Percentiles rank a stretch among this genome's conserved stretches.
Conservation (phyloP, 2,113 vertebrate species). For the Triplophysa siluroides region DNA sequence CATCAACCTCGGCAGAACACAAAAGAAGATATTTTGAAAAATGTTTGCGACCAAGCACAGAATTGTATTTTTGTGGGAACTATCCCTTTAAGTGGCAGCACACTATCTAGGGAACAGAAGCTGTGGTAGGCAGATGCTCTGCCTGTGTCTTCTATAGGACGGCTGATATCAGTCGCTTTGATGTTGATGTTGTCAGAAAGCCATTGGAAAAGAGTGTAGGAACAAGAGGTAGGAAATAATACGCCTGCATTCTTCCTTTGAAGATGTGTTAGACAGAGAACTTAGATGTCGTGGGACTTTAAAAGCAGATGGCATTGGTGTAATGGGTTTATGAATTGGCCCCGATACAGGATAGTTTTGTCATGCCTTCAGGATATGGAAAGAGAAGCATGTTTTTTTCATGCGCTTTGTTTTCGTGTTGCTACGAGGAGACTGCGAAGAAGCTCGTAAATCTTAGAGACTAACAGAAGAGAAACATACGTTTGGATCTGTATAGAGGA, state of each 20-base stretch:
- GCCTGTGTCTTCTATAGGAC: not conserved
- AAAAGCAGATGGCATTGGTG: conserved; percentile 7
- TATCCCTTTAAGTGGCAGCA: too few relatives aligned
- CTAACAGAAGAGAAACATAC: not conserved
- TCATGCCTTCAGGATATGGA: conserved; percentile 22
- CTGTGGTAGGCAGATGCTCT: not conserved
- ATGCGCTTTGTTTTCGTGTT: not conserved
- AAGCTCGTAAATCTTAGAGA: not conserved
- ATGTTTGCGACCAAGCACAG: too few relatives aligned
- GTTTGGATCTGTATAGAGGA: not conserved
- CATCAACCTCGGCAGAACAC: too few relatives aligned
- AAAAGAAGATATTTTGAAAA: too few relatives aligned
- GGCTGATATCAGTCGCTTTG: conserved; percentile 3
- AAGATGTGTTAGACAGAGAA: not conserved
- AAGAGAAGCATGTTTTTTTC: not conserved
- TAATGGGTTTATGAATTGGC: conserved; percentile 32
- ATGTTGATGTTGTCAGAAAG: conserved; percentile 3
- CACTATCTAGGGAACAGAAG: not conserved
- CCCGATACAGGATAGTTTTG: conserved; percentile 13
- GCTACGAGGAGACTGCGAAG: not conserved
- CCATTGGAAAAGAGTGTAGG: not conserved
- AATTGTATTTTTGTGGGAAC: too few relatives aligned
- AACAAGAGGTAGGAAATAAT: conserved; percentile 14
- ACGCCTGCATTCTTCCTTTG: conserved; percentile 7
- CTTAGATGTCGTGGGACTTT: conserved; percentile 14